A percentile compares a stretch with the other conserved stretches of the same genome.
Evolutionary conservation across 2,797 vertebrate species (phyloP).

Genomic region (Poeciliopsis presidionis): DNA sequence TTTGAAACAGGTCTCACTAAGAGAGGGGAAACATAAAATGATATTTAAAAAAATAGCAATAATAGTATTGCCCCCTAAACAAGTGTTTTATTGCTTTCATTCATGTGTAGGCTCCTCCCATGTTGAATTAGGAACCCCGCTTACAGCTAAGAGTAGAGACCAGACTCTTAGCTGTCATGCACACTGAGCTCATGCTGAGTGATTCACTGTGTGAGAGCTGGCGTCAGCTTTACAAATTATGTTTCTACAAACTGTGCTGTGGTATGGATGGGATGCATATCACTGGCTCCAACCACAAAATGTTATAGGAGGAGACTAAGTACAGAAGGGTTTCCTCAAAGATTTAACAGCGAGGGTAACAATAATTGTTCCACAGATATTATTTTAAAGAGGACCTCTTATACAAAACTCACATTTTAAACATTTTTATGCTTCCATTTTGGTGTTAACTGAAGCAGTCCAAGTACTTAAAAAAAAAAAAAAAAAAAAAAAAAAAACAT

Average conservation of each 20-base stretch:
- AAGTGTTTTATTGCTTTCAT: not conserved
- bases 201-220: not conserved
- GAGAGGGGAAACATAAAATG: not conserved
- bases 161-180: not conserved
- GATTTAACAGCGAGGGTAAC: not conserved
- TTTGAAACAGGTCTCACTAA: not conserved
- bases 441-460: no score
- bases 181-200: not conserved
- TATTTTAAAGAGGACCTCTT: no score
- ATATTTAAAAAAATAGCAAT: not conserved
- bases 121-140: not conserved
- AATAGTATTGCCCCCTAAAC: not conserved
- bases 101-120: not conserved
- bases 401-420: no score
- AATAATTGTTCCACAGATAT: not conserved
- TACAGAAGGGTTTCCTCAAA: not conserved
- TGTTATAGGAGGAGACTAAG: no score
- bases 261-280: not conserved
- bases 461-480: no score
- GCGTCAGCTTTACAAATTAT: not conserved
- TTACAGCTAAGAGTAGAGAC: not conserved
- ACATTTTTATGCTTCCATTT: no score
- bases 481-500: no score
- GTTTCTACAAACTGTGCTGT: not conserved
- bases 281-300: not conserved